phyloP scores from a whole-genome alignment of 2,797 vertebrate species.

The Eulemur albifrons region DNA sequence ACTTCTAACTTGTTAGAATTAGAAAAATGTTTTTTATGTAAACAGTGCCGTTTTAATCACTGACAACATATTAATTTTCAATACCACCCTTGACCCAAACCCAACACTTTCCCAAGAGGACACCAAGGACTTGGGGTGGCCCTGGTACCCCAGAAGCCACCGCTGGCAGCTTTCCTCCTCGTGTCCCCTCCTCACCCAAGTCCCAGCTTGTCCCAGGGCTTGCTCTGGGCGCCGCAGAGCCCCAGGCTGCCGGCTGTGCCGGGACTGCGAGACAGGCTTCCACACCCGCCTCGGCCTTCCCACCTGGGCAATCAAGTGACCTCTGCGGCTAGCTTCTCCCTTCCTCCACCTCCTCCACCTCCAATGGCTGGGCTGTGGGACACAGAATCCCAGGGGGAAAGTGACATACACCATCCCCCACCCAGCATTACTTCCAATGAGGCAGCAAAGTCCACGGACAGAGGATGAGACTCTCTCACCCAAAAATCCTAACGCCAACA shows the following conservation, averaged over 20 bases:
- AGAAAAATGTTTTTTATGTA: background rate
- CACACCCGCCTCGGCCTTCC: background rate
- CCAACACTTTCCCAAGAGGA: background rate
- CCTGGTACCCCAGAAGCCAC: background rate
- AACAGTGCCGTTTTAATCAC: background rate
- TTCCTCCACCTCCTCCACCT: background rate
- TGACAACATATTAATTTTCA: background rate
- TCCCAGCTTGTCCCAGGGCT: rapidly evolving
- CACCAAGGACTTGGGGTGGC: background rate
- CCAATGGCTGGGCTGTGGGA: background rate
- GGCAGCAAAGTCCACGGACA: rapidly evolving
- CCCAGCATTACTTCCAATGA: rapidly evolving
- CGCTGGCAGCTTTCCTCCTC: background rate
- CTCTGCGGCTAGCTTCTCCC: too few relatives aligned
- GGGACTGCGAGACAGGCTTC: rapidly evolving
- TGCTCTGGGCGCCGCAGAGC: background rate
- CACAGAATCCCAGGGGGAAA: background rate
- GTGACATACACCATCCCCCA: rapidly evolving
- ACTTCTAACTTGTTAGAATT: background rate
- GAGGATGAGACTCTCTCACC: background rate
- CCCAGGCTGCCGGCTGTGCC: background rate
- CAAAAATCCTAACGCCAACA: rapidly evolving
- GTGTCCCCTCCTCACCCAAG: background rate
- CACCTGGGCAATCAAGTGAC: background rate
- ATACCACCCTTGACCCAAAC: background rate